phyloP scores from a whole-genome alignment of 2,888 invertebrate genomes.

The Mesochorus sp. region DNA sequence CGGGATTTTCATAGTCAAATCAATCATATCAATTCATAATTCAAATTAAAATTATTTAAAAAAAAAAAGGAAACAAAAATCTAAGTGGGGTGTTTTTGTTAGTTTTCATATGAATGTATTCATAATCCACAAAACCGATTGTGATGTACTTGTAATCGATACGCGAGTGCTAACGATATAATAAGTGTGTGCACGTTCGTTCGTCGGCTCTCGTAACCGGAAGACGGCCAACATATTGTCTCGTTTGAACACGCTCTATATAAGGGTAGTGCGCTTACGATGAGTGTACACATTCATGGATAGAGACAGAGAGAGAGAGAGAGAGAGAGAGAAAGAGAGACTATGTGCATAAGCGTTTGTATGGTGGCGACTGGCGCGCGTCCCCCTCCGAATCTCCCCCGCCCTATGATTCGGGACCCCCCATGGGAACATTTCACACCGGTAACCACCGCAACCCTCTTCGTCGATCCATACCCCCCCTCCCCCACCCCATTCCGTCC shows the following conservation, averaged over 20 bases:
- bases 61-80: too few species aligned
- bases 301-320: not conserved
- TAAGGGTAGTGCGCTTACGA: conserved; percentile 40
- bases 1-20: too few species aligned
- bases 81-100: too few species aligned
- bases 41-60: too few species aligned
- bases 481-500: conserved; percentile 16
- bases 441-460: conserved; percentile 79
- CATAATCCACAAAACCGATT: conserved; percentile 9
- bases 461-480: conserved; percentile 48
- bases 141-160: conserved; percentile 48
- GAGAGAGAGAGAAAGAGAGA: too few species aligned
- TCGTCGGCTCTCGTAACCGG: conserved; percentile 68
- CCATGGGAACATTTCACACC: conserved; percentile 82
- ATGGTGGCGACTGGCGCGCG: conserved; percentile 32
- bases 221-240: conserved; percentile 77
- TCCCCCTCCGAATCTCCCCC: conserved; percentile 42
- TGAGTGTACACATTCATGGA: not conserved
- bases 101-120: too few species aligned
- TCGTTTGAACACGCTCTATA: conserved; percentile 64
- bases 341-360: conserved; percentile 1
- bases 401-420: conserved; percentile 71
- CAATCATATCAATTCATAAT: too few species aligned
- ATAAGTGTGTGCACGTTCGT: conserved; percentile 62
- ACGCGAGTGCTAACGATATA: conserved; percentile 60